Conservation (phyloP, 1,140 invertebrate species). For the Achroia grisella region DNA sequence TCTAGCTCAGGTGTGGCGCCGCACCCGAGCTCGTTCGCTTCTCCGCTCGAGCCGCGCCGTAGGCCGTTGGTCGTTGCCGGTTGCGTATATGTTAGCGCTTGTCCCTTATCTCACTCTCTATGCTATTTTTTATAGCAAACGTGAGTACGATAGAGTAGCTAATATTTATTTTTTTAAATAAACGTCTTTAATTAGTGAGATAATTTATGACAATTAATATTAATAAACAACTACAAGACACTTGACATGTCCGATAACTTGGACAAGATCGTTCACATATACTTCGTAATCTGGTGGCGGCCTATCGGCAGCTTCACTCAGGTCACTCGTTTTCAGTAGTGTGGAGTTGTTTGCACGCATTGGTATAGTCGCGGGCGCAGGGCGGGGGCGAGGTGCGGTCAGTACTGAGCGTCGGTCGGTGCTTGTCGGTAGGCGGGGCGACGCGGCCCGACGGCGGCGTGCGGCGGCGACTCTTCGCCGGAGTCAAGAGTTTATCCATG, state of each 20-base stretch:
- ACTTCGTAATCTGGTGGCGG: slow-evolving; percentile 13
- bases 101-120: not conserved
- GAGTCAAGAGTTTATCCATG: slow-evolving; percentile 83
- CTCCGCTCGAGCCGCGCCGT: slow-evolving; percentile 39
- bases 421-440: slow-evolving; percentile 62
- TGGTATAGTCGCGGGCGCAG: slow-evolving; percentile 54
- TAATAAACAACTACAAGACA: no score
- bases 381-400: slow-evolving; percentile 55
- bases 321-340: slow-evolving; percentile 63
- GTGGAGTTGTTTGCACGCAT: slow-evolving; percentile 61
- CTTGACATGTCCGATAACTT: no score
- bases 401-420: slow-evolving; percentile 43
- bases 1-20: slow-evolving; percentile 73
- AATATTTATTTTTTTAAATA: no score
- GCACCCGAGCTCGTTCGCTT: slow-evolving; percentile 47
- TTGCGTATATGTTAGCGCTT: slow-evolving; percentile 5
- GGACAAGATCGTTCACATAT: no score
- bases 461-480: slow-evolving; percentile 80
- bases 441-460: slow-evolving; percentile 61
- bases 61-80: slow-evolving; percentile 25
- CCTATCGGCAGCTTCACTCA: slow-evolving; percentile 47
- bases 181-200: no score
- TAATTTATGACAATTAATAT: no score
- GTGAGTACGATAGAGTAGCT: no score
- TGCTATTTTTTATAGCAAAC: no score